phyloP scores from a whole-genome alignment of 2,113 vertebrate genomes.

The Osmerus eperlanus region DNA sequence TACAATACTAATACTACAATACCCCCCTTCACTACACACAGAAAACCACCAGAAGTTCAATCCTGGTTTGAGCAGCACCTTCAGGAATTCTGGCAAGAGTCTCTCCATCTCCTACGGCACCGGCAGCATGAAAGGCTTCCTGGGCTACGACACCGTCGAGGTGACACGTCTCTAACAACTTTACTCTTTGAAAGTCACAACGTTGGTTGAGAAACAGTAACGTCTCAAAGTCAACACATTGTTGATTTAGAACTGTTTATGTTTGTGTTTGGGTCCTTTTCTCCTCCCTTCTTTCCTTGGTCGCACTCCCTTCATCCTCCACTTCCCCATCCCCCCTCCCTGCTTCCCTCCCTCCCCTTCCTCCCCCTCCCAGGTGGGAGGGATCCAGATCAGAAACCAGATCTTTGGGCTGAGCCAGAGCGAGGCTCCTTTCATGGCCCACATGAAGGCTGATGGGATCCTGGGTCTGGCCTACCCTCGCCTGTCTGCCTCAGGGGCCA shows the following conservation, averaged over 20 bases:
- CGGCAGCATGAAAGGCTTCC: slow-evolving; percentile 55
- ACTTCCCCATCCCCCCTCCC: too few species aligned
- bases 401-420: slow-evolving; percentile 70
- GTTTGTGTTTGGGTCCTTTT: too few species aligned
- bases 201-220: too few species aligned
- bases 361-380: slow-evolving; percentile 37
- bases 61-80: slow-evolving; percentile 48
- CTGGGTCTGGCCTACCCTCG: slow-evolving; percentile 53
- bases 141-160: slow-evolving; percentile 53
- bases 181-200: too few species aligned
- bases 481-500: slow-evolving; percentile 38
- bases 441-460: slow-evolving; percentile 56
- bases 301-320: too few species aligned
- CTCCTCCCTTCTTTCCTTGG: too few species aligned
- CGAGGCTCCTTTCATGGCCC: slow-evolving; percentile 50
- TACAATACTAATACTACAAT: not conserved
- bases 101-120: slow-evolving; percentile 43
- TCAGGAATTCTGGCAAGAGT: slow-evolving; percentile 5
- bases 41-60: slow-evolving; percentile 53
- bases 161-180: slow-evolving; percentile 26
- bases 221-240: too few species aligned
- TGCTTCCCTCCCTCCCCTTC: too few species aligned
- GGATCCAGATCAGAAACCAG: slow-evolving; percentile 57
- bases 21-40: slow-evolving; percentile 8
- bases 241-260: too few species aligned